Evolutionary conservation across 1,140 invertebrate genomes (phyloP).

Genomic region (Bombus fervidus): DNA sequence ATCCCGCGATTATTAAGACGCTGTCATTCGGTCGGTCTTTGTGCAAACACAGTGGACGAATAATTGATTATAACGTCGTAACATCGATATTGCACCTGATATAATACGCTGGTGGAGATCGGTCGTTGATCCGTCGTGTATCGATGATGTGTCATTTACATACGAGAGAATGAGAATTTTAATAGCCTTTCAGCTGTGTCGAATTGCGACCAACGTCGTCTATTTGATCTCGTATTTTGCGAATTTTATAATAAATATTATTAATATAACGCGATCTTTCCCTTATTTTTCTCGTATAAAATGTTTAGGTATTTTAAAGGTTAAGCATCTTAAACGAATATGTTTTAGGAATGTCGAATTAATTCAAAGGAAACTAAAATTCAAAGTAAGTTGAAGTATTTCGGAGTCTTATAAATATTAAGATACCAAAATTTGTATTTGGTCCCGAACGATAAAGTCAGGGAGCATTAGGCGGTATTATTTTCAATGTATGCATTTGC

Average conservation of each 20-base stretch:
- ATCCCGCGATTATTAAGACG: constrained; percentile 24
- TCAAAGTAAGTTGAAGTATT: too few species aligned
- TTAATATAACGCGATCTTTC: neutral
- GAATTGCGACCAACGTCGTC: neutral
- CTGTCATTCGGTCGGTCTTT: neutral
- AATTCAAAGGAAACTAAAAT: too few species aligned
- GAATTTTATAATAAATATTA: neutral
- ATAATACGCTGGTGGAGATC: neutral
- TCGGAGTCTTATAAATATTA: too few species aligned
- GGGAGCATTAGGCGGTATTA: neutral
- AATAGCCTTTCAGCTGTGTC: neutral
- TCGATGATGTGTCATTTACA: neutral
- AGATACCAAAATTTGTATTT: neutral
- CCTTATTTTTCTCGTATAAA: neutral
- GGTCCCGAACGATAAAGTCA: neutral
- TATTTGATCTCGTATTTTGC: neutral
- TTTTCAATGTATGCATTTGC: neutral
- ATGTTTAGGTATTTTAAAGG: neutral
- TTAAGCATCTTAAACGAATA: neutral
- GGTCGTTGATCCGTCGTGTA: neutral
- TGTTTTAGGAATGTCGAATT: neutral
- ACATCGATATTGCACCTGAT: neutral
- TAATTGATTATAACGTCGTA: constrained; percentile 4
- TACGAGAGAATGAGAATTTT: neutral
- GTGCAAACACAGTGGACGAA: neutral